Base-by-base conservation (phyloP, 92 coral and sea anemone genomes). In the Montipora capitata region DNA sequence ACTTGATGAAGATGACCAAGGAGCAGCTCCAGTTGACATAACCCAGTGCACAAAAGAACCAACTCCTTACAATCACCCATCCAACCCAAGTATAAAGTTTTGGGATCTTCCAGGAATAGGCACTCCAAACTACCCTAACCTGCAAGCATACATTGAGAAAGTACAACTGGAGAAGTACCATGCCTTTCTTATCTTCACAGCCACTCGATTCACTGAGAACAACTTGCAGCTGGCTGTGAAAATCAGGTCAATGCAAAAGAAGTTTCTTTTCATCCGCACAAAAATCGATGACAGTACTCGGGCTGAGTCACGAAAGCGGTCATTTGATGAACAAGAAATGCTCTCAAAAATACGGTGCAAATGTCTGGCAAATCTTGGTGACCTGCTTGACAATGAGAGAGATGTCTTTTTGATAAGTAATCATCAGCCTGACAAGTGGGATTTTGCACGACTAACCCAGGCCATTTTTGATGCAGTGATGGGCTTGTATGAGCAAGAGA, bases 101-200 rank as follows among this genome's bases (percentile, higher is more conserved):
- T 72, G 80, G 82, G 92, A 88, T 51, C 49, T 88, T 17, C 92
- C 92, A 16, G 92, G 92, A 15, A 63, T 88, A 16, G 92, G 92
- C 8, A 88, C 92, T 12, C 82, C 92, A 16, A 87, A 74, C 10
- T 87, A 71, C 59, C 91, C 87, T 40, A 86, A 87, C 68, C 44
- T 87, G 87, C 51, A 57, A 38, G 72, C 87, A 12, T 87, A 79
- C 80, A 48, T 65, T 35, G 16, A 87, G n/a, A 57, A 57, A 40
- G 86, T 79, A 5, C 17, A 72, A 17, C 56, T 87, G 73, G 91
- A 79, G 74, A 79, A 52, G 45, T 88, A 81, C 82, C 80, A 88
- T 57, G 62, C 92, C 5, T 88, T 61, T 66, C 75, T 88, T 7
- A 72, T 88, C 38, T 69, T 69, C 20, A 69, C 74, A 5, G 42